Evolutionary conservation across 2,888 invertebrate species (phyloP), one percentile per base, ranked within the genome.

Genomic region (Sussaba pulchella): DNA sequence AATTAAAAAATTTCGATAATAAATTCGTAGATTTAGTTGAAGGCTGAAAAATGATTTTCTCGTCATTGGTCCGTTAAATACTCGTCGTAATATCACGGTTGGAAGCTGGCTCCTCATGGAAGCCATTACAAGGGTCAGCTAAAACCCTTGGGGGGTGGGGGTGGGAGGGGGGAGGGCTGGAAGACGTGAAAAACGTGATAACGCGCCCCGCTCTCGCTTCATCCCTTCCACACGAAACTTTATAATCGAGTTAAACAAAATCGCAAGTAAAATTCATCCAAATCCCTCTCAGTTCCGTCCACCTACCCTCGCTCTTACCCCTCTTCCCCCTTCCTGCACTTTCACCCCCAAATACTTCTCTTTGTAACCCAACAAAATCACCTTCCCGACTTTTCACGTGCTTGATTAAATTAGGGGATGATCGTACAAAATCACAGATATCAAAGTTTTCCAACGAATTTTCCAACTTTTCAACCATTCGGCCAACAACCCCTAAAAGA

Each of bases 381-480:
- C 52, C 52, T 52, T 63, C 63, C 69, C 57, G 69, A 75, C 36
- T 14, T 45, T 72, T 67, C 54, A 67, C 80, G 75, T 78, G 86
- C 86, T 87, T 91, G 90, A 91, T 91, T 90, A 91, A 91, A 91
- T 91, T 91, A 91, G 87, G 85, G 89, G 86, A 91, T 91, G 85
- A 91, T 91, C 90, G 88, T 85, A 87, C 88, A 85, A 87, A 91
- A 91, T 91, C 90, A 90, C 88, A 91, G 90, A 89, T 89, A 91
- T 91, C 91, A 91, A 91, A 91, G n/a, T 90, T 90, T 85, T 82
- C 83, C 36, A 17, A 45, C 19, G 45, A 54, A 39, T 41, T 43
- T 69, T 24, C 52, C 39, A n/a, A 54, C 21, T 43, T 43, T 47
- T 64, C 26, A 14, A 52, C 70, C 24, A 21, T 21, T 5, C 39